Percentiles rank a stretch among this genome's conserved stretches.
These are phyloP conservation scores for Chelonoidis abingdonii DNA, from an alignment of 2,113 vertebrate genomes.

Conservation along the genomic window DNA sequence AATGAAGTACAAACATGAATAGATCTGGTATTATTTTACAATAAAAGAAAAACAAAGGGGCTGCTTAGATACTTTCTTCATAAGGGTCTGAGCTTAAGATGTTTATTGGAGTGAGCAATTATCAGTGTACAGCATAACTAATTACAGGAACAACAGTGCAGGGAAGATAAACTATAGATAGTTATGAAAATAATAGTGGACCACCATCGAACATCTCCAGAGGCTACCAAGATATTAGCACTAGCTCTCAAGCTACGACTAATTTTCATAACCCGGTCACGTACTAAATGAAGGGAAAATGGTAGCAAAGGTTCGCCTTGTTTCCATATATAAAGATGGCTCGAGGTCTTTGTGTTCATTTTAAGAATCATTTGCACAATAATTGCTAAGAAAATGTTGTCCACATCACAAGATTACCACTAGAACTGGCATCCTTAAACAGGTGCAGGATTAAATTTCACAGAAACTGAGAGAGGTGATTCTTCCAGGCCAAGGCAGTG, in stretches of 20 bases:
- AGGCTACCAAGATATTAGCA: background rate
- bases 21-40: background rate
- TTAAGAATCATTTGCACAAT: background rate
- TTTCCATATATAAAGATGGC: background rate
- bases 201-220: background rate
- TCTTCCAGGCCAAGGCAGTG: background rate
- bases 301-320: background rate
- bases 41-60: background rate
- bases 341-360: background rate
- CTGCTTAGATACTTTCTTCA: constrained; percentile 17
- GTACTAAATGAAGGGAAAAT: background rate
- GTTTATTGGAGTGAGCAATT: constrained; percentile 15
- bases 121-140: background rate
- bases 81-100: background rate
- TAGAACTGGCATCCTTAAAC: background rate
- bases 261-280: background rate
- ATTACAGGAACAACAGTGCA: background rate
- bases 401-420: background rate
- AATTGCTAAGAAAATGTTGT: background rate
- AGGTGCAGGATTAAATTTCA: background rate
- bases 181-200: background rate
- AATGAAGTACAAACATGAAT: background rate
- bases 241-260: background rate
- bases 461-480: background rate
- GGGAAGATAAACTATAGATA: background rate